Base-by-base conservation (phyloP, 2,888 invertebrate genomes). In the Tipula lateralis region DNA sequence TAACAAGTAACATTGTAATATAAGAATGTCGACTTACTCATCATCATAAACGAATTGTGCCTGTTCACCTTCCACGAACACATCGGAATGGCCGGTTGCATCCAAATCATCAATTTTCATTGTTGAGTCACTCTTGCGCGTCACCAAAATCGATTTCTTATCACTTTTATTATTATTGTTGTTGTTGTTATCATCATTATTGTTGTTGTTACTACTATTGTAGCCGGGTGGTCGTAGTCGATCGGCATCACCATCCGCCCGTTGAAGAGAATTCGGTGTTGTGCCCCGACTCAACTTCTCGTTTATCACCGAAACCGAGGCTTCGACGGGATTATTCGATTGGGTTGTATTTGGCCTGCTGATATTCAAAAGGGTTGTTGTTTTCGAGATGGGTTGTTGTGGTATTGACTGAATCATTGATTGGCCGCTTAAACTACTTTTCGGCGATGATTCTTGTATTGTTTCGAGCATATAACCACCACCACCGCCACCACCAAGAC, bases 341-440 rank as follows among this genome's bases (percentile, higher is more conserved):
- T 82, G 29, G 12, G 82, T 30, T n/a, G 82, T 32, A 30, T 29
- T 30, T 82, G 82, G 82, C 66, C 66, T 66, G 9, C 66, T 66
- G 5, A 32, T n/a, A 1, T 82, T 29, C 30, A 82, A 30, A 29
- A 82, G 32, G 5, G 32, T 32, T 29, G 82, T 82, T 2, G 82
- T 82, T 82, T 82, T 82, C 1, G 82, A 82, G 16, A 82, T 82
- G 1, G 82, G 82, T 82, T 82, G 30, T 82, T 82, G 82, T 4
- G 82, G 82, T 30, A 82, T 82, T 0, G 82, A 82, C 7, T 30
- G 30, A 82, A 82, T 6, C n/a, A 82, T 82, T 6, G 82, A 32
- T 1, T 82, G 12, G 29, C 30, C 30, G n/a, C 32, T 82, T 82
- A 82, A 30, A 82, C 32, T 82, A 82, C 29, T 32, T 82, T 82